A percentile compares a stretch with the other conserved stretches of the same genome.
Evolutionary conservation across 64 coral and sea anemone genomes (phyloP).

Genomic region (Orbicella faveolata): DNA sequence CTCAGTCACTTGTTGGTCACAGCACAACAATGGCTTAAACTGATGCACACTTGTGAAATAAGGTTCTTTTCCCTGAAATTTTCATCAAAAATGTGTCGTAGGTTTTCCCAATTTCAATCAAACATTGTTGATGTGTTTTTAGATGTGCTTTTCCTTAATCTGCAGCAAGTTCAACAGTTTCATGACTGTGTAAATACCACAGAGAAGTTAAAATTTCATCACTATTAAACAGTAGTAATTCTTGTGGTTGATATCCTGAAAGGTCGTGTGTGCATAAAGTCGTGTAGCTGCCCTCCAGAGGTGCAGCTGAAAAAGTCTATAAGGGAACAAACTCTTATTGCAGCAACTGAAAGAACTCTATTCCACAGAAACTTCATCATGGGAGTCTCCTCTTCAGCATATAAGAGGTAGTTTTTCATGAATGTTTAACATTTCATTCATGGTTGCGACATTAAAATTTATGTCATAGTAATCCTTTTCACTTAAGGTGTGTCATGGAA

Average conservation of each 20-base stretch:
- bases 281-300: background rate
- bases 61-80: no score
- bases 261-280: background rate
- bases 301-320: background rate
- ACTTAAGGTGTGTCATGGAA: slow-evolving; percentile 29
- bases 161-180: background rate
- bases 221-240: slow-evolving; percentile 13
- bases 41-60: background rate
- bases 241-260: slow-evolving; percentile 38
- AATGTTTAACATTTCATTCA: slow-evolving; percentile 19
- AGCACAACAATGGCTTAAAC: background rate
- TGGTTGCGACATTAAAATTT: slow-evolving; percentile 37
- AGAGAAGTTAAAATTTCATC: slow-evolving; percentile 52
- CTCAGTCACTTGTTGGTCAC: slow-evolving; percentile 29
- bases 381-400: background rate
- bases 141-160: background rate
- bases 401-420: slow-evolving; percentile 5
- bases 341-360: background rate
- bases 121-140: background rate
- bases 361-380: background rate
- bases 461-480: slow-evolving; percentile 22
- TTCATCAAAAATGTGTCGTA: no score
- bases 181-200: slow-evolving; percentile 8
- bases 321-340: background rate
- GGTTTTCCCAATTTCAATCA: background rate